Evolutionary conservation across 2,888 invertebrate genomes (phyloP).

Genomic region (Stomorhina lunata): DNA sequence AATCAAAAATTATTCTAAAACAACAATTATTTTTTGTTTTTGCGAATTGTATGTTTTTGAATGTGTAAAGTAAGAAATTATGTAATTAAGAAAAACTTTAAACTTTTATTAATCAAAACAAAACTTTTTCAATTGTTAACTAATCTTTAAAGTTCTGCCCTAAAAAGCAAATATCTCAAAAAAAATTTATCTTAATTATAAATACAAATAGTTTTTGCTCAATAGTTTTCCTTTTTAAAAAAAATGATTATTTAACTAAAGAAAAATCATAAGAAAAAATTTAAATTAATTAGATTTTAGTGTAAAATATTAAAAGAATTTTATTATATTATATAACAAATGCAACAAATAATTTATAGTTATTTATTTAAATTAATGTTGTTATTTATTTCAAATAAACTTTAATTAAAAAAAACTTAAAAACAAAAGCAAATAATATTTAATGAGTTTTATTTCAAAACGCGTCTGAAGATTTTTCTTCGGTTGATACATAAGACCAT

Average conservation of each 20-base stretch:
- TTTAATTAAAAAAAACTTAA: background rate
- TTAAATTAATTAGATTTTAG: slow-evolving; percentile 12
- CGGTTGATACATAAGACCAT: too few species aligned
- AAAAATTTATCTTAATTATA: background rate
- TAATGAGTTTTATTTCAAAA: too few species aligned
- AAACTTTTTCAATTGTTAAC: too few species aligned
- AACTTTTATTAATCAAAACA: too few species aligned
- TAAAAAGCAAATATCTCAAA: background rate
- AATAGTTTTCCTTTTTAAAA: background rate
- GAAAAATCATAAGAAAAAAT: background rate
- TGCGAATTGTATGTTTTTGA: too few species aligned
- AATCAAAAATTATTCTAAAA: too few species aligned
- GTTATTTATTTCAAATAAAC: slow-evolving; percentile 48
- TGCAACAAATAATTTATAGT: slow-evolving; percentile 22
- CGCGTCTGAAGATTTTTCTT: too few species aligned
- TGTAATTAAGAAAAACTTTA: too few species aligned
- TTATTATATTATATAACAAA: slow-evolving; percentile 12
- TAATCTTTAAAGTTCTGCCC: background rate
- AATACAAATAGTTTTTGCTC: slow-evolving; percentile 24
- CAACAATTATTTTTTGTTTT: too few species aligned
- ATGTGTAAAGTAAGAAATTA: background rate
- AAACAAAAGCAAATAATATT: background rate
- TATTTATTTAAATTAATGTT: too few species aligned
- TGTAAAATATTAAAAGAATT: slow-evolving; percentile 33
- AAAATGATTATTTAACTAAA: background rate